phyloP scores from a whole-genome alignment of 2,113 vertebrate genomes.

The Gymnobelideus leadbeateri region DNA sequence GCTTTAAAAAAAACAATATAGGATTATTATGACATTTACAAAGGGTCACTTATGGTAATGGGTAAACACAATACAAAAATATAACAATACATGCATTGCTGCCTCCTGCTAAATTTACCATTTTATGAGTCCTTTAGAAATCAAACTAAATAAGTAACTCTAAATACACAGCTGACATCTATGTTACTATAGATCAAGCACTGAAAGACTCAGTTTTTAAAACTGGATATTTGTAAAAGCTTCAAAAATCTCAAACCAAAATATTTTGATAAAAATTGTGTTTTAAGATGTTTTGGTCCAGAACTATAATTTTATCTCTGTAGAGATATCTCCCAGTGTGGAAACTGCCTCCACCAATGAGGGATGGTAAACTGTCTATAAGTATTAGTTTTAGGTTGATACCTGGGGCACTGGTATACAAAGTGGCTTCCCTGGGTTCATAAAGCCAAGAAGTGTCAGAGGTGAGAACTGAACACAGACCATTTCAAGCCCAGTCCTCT shows the following conservation, averaged over 20 bases:
- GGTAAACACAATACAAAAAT: not conserved
- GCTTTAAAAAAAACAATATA: slow-evolving; percentile 36
- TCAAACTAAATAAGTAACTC: slow-evolving; percentile 4
- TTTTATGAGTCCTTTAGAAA: slow-evolving; percentile 21
- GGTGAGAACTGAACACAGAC: not conserved
- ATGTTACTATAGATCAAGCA: slow-evolving; percentile 39
- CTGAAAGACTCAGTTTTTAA: slow-evolving; percentile 16
- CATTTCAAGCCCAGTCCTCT: not conserved
- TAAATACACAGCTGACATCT: slow-evolving; percentile 30
- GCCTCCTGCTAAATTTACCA: not conserved
- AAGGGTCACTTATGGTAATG: slow-evolving; percentile 16
- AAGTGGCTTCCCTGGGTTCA: not conserved
- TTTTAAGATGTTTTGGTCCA: slow-evolving; percentile 48
- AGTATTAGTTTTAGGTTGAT: not conserved
- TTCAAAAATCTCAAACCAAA: slow-evolving; percentile 41
- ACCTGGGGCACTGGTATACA: not conserved
- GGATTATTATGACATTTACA: slow-evolving; percentile 18
- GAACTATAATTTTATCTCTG: slow-evolving; percentile 43
- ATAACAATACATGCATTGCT: not conserved
- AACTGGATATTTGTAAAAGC: slow-evolving; percentile 21
- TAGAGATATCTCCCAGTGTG: not conserved
- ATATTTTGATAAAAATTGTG: slow-evolving; percentile 39
- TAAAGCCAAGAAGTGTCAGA: not conserved
- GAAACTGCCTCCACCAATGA: not conserved
- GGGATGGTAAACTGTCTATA: slow-evolving; percentile 39